These are phyloP conservation scores for Ammodytes marinus DNA, from an alignment of 2,113 vertebrate genomes.

Conservation along the genomic window DNA sequence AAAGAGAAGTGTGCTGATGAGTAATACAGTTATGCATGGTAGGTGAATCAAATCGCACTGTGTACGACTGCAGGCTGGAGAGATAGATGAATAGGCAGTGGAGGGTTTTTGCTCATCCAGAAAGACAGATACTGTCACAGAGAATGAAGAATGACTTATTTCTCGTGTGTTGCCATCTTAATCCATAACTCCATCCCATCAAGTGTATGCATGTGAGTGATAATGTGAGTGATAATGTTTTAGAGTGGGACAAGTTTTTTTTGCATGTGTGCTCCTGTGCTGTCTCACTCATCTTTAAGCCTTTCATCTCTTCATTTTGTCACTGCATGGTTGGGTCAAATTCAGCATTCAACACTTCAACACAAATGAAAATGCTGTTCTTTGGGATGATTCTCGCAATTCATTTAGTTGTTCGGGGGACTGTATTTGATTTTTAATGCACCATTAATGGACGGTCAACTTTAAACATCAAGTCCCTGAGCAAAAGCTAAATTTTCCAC, in stretches of 20 bases:
- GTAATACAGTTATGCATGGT: constrained; percentile 65
- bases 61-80: constrained; percentile 47
- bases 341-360: background rate
- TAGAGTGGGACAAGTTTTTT: constrained; percentile 27
- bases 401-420: background rate
- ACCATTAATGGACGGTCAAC: background rate
- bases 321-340: background rate
- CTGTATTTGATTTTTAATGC: background rate
- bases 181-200: constrained; percentile 62
- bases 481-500: background rate
- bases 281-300: constrained; percentile 31
- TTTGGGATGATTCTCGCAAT: background rate
- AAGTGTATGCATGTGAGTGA: constrained; percentile 55
- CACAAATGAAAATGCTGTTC: background rate
- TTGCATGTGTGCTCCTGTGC: constrained; percentile 12
- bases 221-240: background rate
- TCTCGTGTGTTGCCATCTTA: constrained; percentile 22
- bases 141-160: constrained; percentile 13
- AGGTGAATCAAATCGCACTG: constrained; percentile 48
- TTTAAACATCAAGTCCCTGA: background rate
- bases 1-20: constrained; percentile 66
- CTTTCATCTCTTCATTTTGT: constrained; percentile 54
- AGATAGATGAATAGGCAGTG: constrained; percentile 56
- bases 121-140: constrained; percentile 4
- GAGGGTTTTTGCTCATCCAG: constrained; percentile 54